Evolutionary conservation across 2,888 invertebrate species (phyloP), one percentile per base, ranked within the genome.

Genomic region (Acrobasis consociella): DNA sequence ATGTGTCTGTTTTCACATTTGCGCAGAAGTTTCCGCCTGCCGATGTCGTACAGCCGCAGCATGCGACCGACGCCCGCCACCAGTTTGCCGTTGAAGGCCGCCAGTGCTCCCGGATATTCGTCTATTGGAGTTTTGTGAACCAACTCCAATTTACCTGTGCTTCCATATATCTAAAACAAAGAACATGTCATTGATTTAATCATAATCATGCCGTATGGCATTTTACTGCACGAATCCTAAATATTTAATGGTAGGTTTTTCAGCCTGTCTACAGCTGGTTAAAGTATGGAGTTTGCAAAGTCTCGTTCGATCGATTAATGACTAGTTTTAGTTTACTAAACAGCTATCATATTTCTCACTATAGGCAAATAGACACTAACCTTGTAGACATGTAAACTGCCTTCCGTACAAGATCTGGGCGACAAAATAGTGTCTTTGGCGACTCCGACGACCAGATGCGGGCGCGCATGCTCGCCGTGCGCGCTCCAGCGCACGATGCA

Each of bases 1-100:
- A 99, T 97, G 92, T 99, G 98, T 95, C 94, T 87, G 77, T 99
- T 99, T 89, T 99, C 99, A 90, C 99, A 99, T 91, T 99, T 99
- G 61, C 99, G 94, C 55, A 99, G 87, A 64, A 99, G 91, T 86
- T 99, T 99, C 85, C 99, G 97, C 68, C 87, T 74, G 5, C 99
- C 99, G 77, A 99, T 94, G 81, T 99, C 99, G 82, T 99, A 99
- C 49, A 99, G 94, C 61, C 99, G 93, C 31, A 99, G 89, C 93
- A 97, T 96, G 66, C 96, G 95, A 0, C 99, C 99, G 13, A 99
- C 97, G 0, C 99, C 99, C 0, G 98, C 97, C 37, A 99, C 85
- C 0, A 99, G 94, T 67, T 97, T 94, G 0, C 99, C 99, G 78
- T 99, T 98, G 82, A 98, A 98, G 0, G 97, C 94, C 69, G 97